A percentile compares a stretch with the other conserved stretches of the same genome.
These are phyloP conservation scores for Takifugu bimaculatus DNA, from an alignment of 2,113 vertebrate genomes.

Conservation along the genomic window DNA sequence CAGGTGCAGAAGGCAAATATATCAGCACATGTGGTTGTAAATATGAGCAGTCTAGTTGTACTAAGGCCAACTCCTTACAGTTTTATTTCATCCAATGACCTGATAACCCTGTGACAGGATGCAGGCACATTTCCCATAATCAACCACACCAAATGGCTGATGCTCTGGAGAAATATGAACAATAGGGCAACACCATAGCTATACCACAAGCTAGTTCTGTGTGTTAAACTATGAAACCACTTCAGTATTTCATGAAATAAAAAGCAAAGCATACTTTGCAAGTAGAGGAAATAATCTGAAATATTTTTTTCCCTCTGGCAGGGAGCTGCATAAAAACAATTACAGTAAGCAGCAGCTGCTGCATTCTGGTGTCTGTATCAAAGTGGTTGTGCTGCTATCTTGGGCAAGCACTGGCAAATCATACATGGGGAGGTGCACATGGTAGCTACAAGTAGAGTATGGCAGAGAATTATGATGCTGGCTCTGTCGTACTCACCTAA, in stretches of 20 bases:
- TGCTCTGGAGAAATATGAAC: constrained; percentile 38
- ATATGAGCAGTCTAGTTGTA: constrained; percentile 28
- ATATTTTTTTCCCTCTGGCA: not conserved
- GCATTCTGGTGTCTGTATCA: constrained; percentile 33
- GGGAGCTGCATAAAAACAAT: constrained; percentile 3
- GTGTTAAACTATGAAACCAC: constrained; percentile 5
- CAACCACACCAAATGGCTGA: constrained; percentile 15
- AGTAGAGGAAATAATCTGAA: constrained; percentile 5
- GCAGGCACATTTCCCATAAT: constrained; percentile 23
- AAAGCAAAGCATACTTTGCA: constrained; percentile 28
- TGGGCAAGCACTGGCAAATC: constrained; percentile 7
- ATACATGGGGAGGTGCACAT: constrained; percentile 24
- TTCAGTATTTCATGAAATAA: constrained; percentile 20
- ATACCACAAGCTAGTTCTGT: not conserved
- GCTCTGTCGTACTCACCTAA: constrained; percentile 83
- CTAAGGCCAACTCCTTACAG: constrained; percentile 20
- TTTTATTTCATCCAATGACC: constrained; percentile 33
- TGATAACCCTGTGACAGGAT: constrained; percentile 18
- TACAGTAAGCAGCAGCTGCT: constrained; percentile 41
- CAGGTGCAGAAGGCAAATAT: constrained; percentile 12
- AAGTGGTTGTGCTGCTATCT: constrained; percentile 46
- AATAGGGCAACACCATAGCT: constrained; percentile 31
- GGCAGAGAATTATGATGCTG: not conserved
- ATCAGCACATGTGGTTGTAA: constrained; percentile 45
- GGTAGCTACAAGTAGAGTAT: constrained; percentile 7